These are phyloP conservation scores for Mallotus villosus DNA, from an alignment of 2,797 vertebrate species.

Conservation along the genomic window DNA sequence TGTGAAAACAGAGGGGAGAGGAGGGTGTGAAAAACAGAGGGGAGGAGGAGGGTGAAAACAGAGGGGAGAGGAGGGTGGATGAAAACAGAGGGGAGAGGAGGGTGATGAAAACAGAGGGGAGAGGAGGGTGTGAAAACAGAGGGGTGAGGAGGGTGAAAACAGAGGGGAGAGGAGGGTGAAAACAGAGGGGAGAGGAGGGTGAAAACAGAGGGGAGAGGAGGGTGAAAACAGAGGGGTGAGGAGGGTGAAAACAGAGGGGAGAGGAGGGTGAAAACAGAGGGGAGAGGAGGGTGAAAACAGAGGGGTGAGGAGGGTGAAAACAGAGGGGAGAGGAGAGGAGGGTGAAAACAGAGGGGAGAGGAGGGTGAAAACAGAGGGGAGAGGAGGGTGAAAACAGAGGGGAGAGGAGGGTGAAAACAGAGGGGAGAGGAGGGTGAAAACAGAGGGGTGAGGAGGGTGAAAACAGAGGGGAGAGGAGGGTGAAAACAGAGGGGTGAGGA, in stretches of 20 bases:
- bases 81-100: conserved; percentile 46
- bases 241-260: conserved; percentile 45
- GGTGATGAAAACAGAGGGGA: conserved; percentile 47
- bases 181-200: conserved; percentile 46
- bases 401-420: conserved; percentile 45
- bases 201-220: conserved; percentile 46
- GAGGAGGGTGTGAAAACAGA: conserved; percentile 47
- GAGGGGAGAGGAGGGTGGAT: conserved; percentile 47
- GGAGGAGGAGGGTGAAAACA: conserved; percentile 43
- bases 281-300: conserved; percentile 45
- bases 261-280: conserved; percentile 46
- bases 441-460: conserved; percentile 44
- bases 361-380: conserved; percentile 45
- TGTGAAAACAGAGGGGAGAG: too few relatives aligned
- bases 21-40: conserved; percentile 45
- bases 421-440: conserved; percentile 46
- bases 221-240: conserved; percentile 47
- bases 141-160: conserved; percentile 43
- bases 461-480: conserved; percentile 47
- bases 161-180: conserved; percentile 45
- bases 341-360: conserved; percentile 47
- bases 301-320: conserved; percentile 46
- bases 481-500: conserved; percentile 46
- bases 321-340: conserved; percentile 45
- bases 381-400: conserved; percentile 46